Percentiles rank a stretch among this genome's conserved stretches.
Conservation (phyloP, 2,888 invertebrate species). For the Nemotelus pantherinus region DNA sequence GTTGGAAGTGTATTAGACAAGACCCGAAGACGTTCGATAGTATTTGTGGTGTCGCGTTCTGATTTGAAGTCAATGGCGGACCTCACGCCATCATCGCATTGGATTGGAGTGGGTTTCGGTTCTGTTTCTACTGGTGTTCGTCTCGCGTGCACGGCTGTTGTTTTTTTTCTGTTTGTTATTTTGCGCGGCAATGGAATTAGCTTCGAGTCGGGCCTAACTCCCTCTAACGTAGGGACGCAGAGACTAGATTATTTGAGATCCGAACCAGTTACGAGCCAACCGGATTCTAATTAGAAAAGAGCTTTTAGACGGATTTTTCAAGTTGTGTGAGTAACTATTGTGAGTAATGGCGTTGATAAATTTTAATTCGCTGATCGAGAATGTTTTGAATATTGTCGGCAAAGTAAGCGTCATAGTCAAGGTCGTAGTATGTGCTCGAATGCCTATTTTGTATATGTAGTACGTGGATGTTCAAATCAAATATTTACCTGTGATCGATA, state of each 20-base stretch:
- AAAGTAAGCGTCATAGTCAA: too few species aligned
- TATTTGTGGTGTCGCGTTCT: background rate
- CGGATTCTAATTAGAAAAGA: constrained; percentile 29
- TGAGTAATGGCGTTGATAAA: too few species aligned
- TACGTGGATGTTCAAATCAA: too few species aligned
- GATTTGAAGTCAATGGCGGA: background rate
- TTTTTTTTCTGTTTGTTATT: constrained; percentile 23
- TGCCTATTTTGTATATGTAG: too few species aligned
- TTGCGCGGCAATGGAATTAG: constrained; percentile 1
- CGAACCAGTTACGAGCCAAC: constrained; percentile 39
- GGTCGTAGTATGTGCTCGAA: too few species aligned
- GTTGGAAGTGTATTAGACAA: background rate
- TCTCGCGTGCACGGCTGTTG: background rate
- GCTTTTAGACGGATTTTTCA: constrained; percentile 10
- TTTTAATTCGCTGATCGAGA: too few species aligned
- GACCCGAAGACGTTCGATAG: background rate
- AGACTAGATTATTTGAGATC: constrained; percentile 26
- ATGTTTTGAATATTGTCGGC: too few species aligned
- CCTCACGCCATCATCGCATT: constrained; percentile 3
- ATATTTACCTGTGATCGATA: too few species aligned
- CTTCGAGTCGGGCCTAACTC: constrained; percentile 27
- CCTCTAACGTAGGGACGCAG: constrained; percentile 40
- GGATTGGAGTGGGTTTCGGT: background rate
- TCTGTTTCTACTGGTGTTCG: background rate
- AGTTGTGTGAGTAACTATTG: too few species aligned